Evolutionary conservation across 2,113 vertebrate genomes (phyloP).

Genomic region (Chionomys nivalis): DNA sequence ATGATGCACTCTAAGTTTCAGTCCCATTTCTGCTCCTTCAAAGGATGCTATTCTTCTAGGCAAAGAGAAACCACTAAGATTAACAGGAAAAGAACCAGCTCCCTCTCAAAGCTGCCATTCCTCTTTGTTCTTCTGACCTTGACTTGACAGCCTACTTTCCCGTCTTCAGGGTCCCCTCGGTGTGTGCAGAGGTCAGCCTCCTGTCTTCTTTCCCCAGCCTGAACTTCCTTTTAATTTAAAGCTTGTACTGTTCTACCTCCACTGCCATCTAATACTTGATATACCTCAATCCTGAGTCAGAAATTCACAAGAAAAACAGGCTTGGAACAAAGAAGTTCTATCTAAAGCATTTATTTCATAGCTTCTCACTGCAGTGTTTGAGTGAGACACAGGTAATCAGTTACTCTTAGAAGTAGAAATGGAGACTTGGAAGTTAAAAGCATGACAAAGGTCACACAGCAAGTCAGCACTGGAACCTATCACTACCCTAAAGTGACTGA

Average conservation of each 20-base stretch:
- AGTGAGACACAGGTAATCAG: background rate
- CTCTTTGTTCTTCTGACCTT: slow-evolving; percentile 57
- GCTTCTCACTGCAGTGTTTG: background rate
- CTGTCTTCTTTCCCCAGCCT: slow-evolving; percentile 23
- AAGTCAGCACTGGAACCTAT: background rate
- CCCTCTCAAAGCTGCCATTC: slow-evolving; percentile 16
- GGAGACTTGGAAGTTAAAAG: slow-evolving; percentile 15
- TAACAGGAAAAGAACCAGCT: slow-evolving; percentile 38
- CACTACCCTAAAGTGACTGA: slow-evolving; percentile 1
- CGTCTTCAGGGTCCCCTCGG: background rate
- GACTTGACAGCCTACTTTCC: slow-evolving; percentile 14
- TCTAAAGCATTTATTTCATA: slow-evolving; percentile 46
- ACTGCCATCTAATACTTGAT: background rate
- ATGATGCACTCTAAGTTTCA: slow-evolving; percentile 39
- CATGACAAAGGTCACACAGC: background rate
- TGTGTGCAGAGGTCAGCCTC: background rate
- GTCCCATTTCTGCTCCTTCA: slow-evolving; percentile 7
- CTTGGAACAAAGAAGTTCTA: slow-evolving; percentile 41
- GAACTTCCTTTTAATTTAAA: slow-evolving; percentile 49
- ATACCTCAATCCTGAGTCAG: background rate
- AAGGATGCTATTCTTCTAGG: slow-evolving; percentile 21
- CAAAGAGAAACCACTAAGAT: slow-evolving; percentile 51
- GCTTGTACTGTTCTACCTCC: background rate
- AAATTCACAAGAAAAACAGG: slow-evolving; percentile 46
- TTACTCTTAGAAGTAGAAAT: slow-evolving; percentile 25